phyloP scores from a whole-genome alignment of 1,140 invertebrate genomes.

The Aricia agestis region DNA sequence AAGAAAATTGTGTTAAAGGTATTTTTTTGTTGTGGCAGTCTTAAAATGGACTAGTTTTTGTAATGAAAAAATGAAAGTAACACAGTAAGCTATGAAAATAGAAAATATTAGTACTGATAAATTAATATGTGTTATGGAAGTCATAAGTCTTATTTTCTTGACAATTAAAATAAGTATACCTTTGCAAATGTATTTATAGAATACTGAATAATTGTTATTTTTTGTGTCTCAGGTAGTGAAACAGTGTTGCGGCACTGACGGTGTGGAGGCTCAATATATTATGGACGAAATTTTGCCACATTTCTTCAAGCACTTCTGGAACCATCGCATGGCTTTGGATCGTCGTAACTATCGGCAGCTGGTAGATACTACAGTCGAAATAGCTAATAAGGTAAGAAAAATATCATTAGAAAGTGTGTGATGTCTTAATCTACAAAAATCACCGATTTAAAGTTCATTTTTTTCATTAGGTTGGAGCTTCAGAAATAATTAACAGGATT shows the following conservation, averaged over 20 bases:
- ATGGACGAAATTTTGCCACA: slow-evolving; percentile 99
- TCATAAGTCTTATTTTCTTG: too few species aligned
- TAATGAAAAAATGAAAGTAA: too few species aligned
- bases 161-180: too few species aligned
- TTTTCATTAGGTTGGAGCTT: slow-evolving; percentile 88
- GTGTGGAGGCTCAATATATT: slow-evolving; percentile 99
- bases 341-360: slow-evolving; percentile 97
- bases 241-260: slow-evolving; percentile 99
- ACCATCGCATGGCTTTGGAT: slow-evolving; percentile 99
- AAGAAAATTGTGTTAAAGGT: slow-evolving; percentile 99
- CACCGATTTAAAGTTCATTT: slow-evolving; percentile 7
- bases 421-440: too few species aligned
- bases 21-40: slow-evolving; percentile 27
- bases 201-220: neutral
- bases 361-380: slow-evolving; percentile 99
- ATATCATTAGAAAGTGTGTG: too few species aligned
- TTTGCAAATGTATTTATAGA: neutral
- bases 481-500: slow-evolving; percentile 98
- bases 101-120: too few species aligned
- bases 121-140: too few species aligned
- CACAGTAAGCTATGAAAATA: too few species aligned
- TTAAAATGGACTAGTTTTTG: neutral
- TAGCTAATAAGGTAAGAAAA: slow-evolving; percentile 91
- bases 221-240: slow-evolving; percentile 90
- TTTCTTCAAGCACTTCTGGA: slow-evolving; percentile 99